These are phyloP conservation scores for Eretmochelys imbricata DNA, from an alignment of 2,113 vertebrate genomes.

Conservation along the genomic window DNA sequence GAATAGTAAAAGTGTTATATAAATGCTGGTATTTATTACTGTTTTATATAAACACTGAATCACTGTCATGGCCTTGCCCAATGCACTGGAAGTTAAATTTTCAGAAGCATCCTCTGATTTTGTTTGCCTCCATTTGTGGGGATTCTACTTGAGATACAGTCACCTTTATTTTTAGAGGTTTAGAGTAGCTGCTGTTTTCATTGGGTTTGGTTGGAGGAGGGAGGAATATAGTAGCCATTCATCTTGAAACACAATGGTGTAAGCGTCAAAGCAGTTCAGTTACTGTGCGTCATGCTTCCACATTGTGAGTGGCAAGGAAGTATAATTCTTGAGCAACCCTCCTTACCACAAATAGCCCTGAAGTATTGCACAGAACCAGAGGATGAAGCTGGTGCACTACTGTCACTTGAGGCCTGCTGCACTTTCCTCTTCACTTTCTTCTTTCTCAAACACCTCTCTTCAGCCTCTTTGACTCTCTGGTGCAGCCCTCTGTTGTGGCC, in stretches of 20 bases:
- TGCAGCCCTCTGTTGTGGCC: too few relatives aligned
- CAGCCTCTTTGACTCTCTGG: too few relatives aligned
- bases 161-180: background rate
- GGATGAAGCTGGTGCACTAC: too few relatives aligned
- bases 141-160: background rate
- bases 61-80: background rate
- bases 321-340: too few relatives aligned
- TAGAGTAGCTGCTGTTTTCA: background rate
- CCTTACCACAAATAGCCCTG: too few relatives aligned
- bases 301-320: too few relatives aligned
- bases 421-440: too few relatives aligned
- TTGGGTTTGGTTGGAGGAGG: background rate
- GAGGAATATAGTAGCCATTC: background rate
- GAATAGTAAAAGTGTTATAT: background rate
- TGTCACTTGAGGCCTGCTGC: too few relatives aligned
- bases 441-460: too few relatives aligned
- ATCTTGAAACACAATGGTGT: background rate
- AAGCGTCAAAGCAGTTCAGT: too few relatives aligned
- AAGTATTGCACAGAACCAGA: too few relatives aligned
- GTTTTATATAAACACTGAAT: background rate
- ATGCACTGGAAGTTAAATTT: background rate
- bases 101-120: background rate
- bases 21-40: background rate
- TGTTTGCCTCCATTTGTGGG: background rate
- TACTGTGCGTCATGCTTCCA: too few relatives aligned